Evolutionary conservation across 2,113 vertebrate genomes (phyloP).

Genomic region (Donacobius atricapilla): DNA sequence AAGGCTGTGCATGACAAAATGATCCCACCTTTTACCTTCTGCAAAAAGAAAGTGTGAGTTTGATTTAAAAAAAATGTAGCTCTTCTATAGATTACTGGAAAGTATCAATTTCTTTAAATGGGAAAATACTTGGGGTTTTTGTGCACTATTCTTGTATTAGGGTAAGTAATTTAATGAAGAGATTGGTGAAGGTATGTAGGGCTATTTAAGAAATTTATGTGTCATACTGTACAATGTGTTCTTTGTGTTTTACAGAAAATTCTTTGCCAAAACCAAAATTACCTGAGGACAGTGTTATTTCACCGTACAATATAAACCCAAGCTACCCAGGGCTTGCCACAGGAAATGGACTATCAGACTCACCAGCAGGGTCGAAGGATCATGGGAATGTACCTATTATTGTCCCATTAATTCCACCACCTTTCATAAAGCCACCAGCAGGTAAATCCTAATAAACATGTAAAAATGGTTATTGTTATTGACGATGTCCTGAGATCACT

Average conservation of each 20-base stretch:
- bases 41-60: background rate
- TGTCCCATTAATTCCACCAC: slow-evolving; percentile 94
- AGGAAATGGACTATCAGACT: slow-evolving; percentile 91
- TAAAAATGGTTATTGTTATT: background rate
- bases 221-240: slow-evolving; percentile 45
- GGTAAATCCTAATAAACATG: slow-evolving; percentile 76
- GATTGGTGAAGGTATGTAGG: background rate
- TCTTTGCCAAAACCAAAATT: slow-evolving; percentile 95
- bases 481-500: background rate
- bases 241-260: slow-evolving; percentile 86
- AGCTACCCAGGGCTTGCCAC: slow-evolving; percentile 85
- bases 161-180: slow-evolving; percentile 8
- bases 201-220: slow-evolving; percentile 28
- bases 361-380: slow-evolving; percentile 87
- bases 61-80: background rate
- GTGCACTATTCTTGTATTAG: background rate
- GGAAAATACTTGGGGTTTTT: background rate
- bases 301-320: slow-evolving; percentile 88
- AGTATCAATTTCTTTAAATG: background rate
- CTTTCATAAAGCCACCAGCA: slow-evolving; percentile 96
- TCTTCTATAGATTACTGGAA: slow-evolving; percentile 3
- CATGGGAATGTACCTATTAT: slow-evolving; percentile 94
- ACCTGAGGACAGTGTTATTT: slow-evolving; percentile 86
- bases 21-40: background rate
- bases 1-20: background rate